Base-by-base conservation (phyloP, 2,888 invertebrate species). In the Ichneumoninae sp. region DNA sequence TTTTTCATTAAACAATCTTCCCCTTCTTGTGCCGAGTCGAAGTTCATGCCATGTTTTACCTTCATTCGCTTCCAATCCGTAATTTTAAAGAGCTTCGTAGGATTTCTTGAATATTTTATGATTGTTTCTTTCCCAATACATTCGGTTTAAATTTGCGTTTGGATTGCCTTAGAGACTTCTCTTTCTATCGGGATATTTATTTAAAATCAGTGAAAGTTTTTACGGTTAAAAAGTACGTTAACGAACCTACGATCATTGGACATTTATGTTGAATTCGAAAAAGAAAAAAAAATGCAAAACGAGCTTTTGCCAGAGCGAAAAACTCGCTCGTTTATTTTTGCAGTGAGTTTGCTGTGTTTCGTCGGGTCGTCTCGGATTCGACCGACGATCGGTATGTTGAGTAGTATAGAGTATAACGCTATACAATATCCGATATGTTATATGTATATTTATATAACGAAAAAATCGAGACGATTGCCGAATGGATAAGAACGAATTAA, bases 361-460 rank as follows among this genome's bases (percentile, higher is more conserved):
- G 26, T 60, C 60, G 16, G 26, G 10, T 74, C 30, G 30, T 26
- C 44, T 74, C 60, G 8, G 60, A 30, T 22, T 62, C 60, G 30
- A 22, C 22, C 8, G 22, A 54, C 54, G 40, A 57, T 22, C 26
- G 57, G 26, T 57, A 36, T 72, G 40, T 44, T 54, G 8, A 54
- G 10, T 54, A 54, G 54, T 26, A 44, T 22, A 54, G 54, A 71
- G 33, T 71, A 54, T 57, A 50, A 54, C 54, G 54, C 16, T 33
- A 16, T 26, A 19, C 40, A 57, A 60, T 60, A 40, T 72, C 22
- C 36, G 26, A 47, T 60, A 76, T 69, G 50, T 69, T 52, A 62
- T n/a, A 65, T 22, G 70, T 81, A 76, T 60, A 71, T 82, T 62
- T 82, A 40, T 82, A 72, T 68, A 68, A 72, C 7, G n/a, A 22